Evolutionary conservation across 2,113 vertebrate species (phyloP), one percentile per base, ranked within the genome.

Genomic region (Grammatotria lemairii): DNA sequence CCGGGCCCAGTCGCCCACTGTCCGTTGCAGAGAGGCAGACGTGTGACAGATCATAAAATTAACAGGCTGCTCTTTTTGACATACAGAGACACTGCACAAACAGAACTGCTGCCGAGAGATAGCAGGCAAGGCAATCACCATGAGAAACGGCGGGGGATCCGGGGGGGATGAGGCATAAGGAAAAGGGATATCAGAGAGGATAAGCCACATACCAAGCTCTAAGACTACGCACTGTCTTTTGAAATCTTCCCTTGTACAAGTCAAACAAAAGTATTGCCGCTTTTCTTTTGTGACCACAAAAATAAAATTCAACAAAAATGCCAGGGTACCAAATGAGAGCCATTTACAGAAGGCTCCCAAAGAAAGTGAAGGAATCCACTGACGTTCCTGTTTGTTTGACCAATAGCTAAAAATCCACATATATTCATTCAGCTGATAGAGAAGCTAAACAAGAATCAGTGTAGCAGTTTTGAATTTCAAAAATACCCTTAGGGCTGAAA

Each of bases 61-160:
- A 93, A 95, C 91, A 91, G 90, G 68, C 89, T 81, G 83, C 90
- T 91, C 78, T 73, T 81, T 68, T 90, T 90, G 91, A 96, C 94
- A 92, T 89, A 83, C 79, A 84, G 92, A 93, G 89, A 57, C 89
- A 55, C 40, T 92, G 88, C 89, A 90, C 95, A 95, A 95, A 95
- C 94, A 95, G 79, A 87, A 93, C 95, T 95, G 94, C 94, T 90
- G 88, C 87, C 79, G 38, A 89, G 91, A 96, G 95, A 95, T 95
- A 95, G 92, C 89, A 82, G 85, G 81, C 55, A 31, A 95, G 87
- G 92, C 93, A 94, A 94, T 95, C 95, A 94, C 73, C 57, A 45
- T 14, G 13, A 90, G 85, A 83, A 82, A 91, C 75, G 11, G 16
- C 9, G 42, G 14, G 45, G 49, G 9, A 9, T 6, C 16, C 9